Base-by-base conservation (phyloP, 2,888 invertebrate species). In the Pandemis heparana region DNA sequence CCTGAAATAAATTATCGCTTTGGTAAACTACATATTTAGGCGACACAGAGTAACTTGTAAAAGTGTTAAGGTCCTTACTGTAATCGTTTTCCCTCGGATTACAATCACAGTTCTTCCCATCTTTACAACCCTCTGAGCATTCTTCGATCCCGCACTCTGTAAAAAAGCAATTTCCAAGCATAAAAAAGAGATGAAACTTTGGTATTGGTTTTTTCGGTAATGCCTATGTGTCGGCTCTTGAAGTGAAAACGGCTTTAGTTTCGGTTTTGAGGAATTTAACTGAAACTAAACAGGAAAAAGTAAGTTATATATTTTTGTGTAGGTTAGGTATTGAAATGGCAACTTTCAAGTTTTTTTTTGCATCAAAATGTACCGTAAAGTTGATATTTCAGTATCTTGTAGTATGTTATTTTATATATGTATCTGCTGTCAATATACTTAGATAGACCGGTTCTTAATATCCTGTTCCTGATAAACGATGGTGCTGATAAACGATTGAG, bases 141-240 rank as follows among this genome's bases (percentile, higher is more conserved):
- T 94, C 94, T 82, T 90, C 91, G 74, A 91, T 86, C 1, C 90
- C 91, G 76, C 94, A 94, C 76, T 92, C 94, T 94, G 82, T 12
- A 85, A 86, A 71, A 64, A 79, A 79, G 73, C 63, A 69, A 73
- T 73, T 69, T 69, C 63, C 18, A 46, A 48, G 14, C 59, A 48
- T 39, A 69, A 59, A 64, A 69, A 73, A 63, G n/a, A 56, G 32
- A 23, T 32, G 9, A 63, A 46, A 63, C 14, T 43, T 46, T 63
- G 43, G 43, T 9, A 62, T 43, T 8, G 39, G 53, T 48, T 41
- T 61, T 43, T 62, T 48, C 38, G 51, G 51, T 62, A 16, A 62
- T 60, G 32, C 14, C 48, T 18, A n/a, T 32, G 39, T n/a, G 51
- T 16, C 9, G 53, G 23, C 41, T 63, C 63, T 56, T 16, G n/a